Evolutionary conservation across 2,113 vertebrate species (phyloP).

Genomic region (Malurus melanocephalus): DNA sequence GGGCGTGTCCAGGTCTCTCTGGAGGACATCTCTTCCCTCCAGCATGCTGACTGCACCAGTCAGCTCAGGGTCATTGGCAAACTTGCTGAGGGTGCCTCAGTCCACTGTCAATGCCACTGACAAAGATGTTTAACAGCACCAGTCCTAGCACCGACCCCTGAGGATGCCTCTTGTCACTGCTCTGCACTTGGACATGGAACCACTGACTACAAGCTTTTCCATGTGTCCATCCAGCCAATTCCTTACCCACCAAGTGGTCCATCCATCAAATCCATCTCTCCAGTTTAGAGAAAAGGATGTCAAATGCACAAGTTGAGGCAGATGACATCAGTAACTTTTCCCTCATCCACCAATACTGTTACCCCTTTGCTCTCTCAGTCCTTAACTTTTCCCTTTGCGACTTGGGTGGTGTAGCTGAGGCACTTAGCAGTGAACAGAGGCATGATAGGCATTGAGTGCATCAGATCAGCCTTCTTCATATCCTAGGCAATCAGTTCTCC

Average conservation of each 20-base stretch:
- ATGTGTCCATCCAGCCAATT: not conserved
- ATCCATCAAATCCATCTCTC: not conserved
- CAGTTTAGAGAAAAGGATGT: not conserved
- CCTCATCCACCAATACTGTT: not conserved
- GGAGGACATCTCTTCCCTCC: not conserved
- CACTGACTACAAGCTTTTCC: not conserved
- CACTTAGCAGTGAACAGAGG: not conserved
- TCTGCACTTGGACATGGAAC: not conserved
- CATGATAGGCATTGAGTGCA: not conserved
- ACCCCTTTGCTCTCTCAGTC: not conserved
- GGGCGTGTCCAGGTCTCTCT: not conserved
- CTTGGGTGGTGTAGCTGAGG: not conserved
- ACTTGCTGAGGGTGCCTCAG: not conserved
- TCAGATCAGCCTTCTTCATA: not conserved
- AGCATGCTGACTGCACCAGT: not conserved
- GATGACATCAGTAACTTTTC: not conserved
- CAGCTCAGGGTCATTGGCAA: not conserved
- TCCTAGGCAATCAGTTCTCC: not conserved
- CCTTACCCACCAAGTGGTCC: not conserved
- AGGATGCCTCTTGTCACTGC: not conserved
- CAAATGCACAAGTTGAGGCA: not conserved
- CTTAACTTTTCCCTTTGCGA: not conserved
- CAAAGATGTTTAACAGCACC: not conserved
- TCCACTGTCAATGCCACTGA: too few species aligned
- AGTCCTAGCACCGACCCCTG: not conserved